Percentiles rank a stretch among this genome's conserved stretches.
These are phyloP conservation scores for Ophiothrix spiculata DNA, from an alignment of 35 echinoderm and acorn worm genomes.

Conservation along the genomic window DNA sequence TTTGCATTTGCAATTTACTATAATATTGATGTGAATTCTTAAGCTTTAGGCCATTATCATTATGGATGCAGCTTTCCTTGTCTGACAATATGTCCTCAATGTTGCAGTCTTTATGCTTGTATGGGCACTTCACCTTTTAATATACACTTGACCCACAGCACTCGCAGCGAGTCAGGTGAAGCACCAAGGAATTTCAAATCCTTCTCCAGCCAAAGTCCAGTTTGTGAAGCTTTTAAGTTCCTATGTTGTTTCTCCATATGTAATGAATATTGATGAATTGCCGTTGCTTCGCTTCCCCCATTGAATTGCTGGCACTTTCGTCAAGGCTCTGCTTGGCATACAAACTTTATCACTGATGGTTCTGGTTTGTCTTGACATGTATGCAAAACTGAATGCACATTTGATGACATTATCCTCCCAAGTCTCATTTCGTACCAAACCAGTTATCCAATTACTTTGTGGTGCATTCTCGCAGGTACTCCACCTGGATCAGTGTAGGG, in stretches of 20 bases:
- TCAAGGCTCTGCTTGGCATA: neutral
- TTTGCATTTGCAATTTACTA: constrained; percentile 35
- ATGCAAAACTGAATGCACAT: neutral
- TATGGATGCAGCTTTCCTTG: neutral
- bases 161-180: neutral
- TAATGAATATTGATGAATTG: neutral
- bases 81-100: neutral
- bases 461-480: neutral
- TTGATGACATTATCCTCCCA: constrained; percentile 1
- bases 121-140: neutral
- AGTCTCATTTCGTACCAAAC: constrained; percentile 9
- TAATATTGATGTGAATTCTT: constrained; percentile 33
- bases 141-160: constrained; percentile 6
- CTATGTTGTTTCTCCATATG: neutral
- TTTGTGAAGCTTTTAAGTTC: neutral
- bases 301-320: neutral
- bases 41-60: neutral
- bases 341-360: neutral
- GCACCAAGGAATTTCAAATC: neutral
- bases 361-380: neutral
- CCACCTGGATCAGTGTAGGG: neutral
- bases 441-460: neutral
- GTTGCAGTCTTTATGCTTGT: neutral
- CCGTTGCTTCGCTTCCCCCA: neutral
- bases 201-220: neutral